Percentiles rank a stretch among this genome's conserved stretches.
Evolutionary conservation across 2,113 vertebrate genomes (phyloP).

Genomic region (Calonectris borealis): DNA sequence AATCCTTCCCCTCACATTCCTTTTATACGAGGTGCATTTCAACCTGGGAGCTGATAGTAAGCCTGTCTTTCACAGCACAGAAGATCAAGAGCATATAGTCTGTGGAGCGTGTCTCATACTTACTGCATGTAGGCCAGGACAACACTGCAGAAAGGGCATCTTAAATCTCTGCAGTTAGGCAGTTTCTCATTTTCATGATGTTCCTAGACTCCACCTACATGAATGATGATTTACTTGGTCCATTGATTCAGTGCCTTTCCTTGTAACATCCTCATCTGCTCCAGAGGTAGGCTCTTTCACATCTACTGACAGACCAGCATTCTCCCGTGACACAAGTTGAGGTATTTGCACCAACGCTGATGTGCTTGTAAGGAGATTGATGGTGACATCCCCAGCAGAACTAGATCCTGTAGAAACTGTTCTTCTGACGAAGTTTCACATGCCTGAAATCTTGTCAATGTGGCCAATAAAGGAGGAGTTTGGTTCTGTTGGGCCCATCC

Average conservation of each 20-base stretch:
- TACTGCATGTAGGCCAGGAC: neutral
- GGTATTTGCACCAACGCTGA: neutral
- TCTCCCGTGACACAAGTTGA: neutral
- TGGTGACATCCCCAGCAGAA: neutral
- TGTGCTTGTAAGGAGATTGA: neutral
- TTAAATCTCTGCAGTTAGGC: neutral
- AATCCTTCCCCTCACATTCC: neutral
- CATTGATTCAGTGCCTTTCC: neutral
- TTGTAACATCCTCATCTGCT: neutral
- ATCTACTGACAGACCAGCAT: neutral
- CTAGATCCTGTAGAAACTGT: neutral
- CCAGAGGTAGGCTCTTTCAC: neutral
- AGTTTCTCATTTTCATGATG: neutral
- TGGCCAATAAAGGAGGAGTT: neutral
- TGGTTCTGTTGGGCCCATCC: neutral
- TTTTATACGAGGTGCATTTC: neutral
- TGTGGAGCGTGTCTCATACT: neutral
- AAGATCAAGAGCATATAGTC: neutral
- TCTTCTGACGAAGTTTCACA: neutral
- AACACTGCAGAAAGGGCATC: neutral
- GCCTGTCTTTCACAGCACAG: neutral
- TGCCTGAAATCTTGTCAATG: neutral
- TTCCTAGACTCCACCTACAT: neutral
- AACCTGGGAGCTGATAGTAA: neutral
- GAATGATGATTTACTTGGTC: neutral